Conservation (phyloP, 2,888 invertebrate genomes). For the Erannis defoliaria region DNA sequence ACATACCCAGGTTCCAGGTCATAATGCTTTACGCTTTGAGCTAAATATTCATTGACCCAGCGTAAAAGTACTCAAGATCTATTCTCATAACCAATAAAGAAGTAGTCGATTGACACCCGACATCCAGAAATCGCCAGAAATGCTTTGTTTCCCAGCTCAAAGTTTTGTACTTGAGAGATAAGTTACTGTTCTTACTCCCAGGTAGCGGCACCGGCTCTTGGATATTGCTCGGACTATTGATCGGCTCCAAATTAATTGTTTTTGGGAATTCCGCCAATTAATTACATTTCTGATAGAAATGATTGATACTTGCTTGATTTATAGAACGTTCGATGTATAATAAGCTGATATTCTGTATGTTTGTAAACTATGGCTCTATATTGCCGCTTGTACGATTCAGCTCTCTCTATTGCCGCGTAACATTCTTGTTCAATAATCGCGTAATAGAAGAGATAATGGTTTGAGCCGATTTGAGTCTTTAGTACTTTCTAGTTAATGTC, state of each 20-base stretch:
- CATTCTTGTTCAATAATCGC: too few species aligned
- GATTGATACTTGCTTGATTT: constrained; percentile 9
- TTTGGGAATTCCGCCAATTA: constrained; percentile 24
- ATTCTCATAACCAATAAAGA: too few species aligned
- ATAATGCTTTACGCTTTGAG: too few species aligned
- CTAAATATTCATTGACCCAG: too few species aligned
- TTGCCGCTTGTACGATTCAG: too few species aligned
- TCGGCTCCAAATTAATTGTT: constrained; percentile 40
- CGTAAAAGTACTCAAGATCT: too few species aligned
- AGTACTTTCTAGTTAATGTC: too few species aligned
- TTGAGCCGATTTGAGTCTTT: too few species aligned
- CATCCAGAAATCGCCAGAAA: not conserved
- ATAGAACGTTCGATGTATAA: not conserved
- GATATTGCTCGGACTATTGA: constrained; percentile 36
- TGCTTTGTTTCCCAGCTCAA: not conserved
- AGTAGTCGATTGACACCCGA: not conserved
- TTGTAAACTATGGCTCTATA: too few species aligned
- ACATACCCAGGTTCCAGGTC: too few species aligned
- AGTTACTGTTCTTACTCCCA: not conserved
- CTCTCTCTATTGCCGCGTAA: too few species aligned
- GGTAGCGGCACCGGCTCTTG: not conserved
- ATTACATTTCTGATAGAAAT: constrained; percentile 28
- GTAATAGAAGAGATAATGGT: too few species aligned
- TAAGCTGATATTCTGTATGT: not conserved
- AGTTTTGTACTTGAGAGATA: not conserved